Conservation (phyloP, 2,888 invertebrate species). For the Scrobipalpa costella region DNA sequence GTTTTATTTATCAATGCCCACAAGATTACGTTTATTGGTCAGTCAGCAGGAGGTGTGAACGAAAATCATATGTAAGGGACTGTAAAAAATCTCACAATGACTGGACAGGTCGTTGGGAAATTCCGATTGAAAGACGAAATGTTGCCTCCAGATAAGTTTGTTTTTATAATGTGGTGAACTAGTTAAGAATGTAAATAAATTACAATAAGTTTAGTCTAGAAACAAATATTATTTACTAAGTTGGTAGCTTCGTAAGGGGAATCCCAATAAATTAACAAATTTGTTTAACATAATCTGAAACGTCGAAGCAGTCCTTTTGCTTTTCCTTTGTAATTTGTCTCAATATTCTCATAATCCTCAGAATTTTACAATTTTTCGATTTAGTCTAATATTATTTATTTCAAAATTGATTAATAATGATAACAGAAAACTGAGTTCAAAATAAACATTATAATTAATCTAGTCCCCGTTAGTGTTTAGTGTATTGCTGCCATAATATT, state of each 20-base stretch:
- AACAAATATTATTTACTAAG: background rate
- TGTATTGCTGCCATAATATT: slow-evolving; percentile 58
- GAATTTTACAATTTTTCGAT: no score
- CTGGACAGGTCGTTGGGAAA: slow-evolving; percentile 77
- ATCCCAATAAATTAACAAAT: background rate
- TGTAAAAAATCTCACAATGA: slow-evolving; percentile 74
- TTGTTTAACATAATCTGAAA: background rate
- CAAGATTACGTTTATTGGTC: slow-evolving; percentile 88
- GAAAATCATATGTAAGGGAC: slow-evolving; percentile 80
- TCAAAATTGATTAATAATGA: no score
- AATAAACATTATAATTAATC: slow-evolving; percentile 6
- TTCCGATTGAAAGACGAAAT: slow-evolving; percentile 79
- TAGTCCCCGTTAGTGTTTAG: slow-evolving; percentile 26
- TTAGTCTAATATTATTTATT: no score
- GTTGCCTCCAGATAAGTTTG: slow-evolving; percentile 52
- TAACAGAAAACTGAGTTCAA: no score
- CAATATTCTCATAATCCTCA: no score
- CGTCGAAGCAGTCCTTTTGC: no score
- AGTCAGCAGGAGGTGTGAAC: slow-evolving; percentile 88
- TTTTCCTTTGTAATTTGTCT: no score
- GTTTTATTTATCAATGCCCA: slow-evolving; percentile 89
- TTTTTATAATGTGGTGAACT: background rate
- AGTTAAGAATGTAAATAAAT: background rate
- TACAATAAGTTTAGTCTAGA: background rate
- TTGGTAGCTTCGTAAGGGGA: slow-evolving; percentile 1